Percentiles rank a stretch among this genome's conserved stretches.
phyloP scores from a whole-genome alignment of 1,140 invertebrate species.

The Calephelis nemesis region DNA sequence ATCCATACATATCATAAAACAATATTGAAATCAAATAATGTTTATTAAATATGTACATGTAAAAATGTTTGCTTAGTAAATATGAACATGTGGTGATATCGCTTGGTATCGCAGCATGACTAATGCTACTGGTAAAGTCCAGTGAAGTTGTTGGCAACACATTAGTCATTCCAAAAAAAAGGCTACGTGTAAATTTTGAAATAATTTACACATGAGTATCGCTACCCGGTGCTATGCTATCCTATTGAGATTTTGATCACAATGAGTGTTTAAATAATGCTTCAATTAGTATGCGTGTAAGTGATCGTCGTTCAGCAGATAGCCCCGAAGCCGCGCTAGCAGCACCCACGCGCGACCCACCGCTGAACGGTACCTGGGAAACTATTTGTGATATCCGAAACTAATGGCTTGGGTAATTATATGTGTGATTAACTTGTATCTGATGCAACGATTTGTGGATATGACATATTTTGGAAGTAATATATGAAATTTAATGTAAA shows the following conservation, averaged over 20 bases:
- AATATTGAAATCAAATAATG: too few species aligned
- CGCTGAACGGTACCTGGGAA: conserved; percentile 8
- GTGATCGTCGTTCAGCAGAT: conserved; percentile 51
- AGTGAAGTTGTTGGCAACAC: too few species aligned
- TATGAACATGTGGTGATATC: too few species aligned
- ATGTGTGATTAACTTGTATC: not conserved
- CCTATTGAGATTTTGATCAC: conserved; percentile 55
- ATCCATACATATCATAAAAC: too few species aligned
- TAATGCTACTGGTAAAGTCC: too few species aligned
- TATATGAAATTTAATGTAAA: too few species aligned
- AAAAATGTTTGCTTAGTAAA: too few species aligned
- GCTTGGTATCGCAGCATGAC: too few species aligned
- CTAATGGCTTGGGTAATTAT: not conserved
- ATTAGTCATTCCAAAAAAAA: too few species aligned
- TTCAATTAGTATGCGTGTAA: conserved; percentile 65
- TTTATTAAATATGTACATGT: too few species aligned
- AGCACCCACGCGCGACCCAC: conserved; percentile 24
- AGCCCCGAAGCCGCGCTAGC: conserved; percentile 34
- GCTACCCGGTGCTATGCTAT: not conserved
- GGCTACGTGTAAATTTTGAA: too few species aligned
- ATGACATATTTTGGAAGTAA: not conserved
- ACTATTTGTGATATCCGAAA: conserved; percentile 13
- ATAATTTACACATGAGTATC: too few species aligned
- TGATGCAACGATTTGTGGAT: not conserved
- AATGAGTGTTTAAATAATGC: conserved; percentile 48